These are phyloP conservation scores for Callyntrura guangdongensis DNA, from an alignment of 2,888 invertebrate species.

Conservation along the genomic window DNA sequence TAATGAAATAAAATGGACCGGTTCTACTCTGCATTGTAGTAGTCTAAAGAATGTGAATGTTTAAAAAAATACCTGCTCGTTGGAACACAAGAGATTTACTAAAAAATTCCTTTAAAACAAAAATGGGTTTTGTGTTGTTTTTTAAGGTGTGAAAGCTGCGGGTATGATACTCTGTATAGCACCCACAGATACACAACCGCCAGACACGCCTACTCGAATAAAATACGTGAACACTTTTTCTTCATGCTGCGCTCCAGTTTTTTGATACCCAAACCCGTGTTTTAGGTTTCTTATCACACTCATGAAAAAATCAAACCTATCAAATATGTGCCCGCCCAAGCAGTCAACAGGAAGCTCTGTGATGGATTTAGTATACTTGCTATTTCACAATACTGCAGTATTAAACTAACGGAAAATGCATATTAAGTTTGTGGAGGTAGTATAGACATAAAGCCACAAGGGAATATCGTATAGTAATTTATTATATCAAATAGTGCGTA, in stretches of 20 bases:
- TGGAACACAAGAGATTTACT: too few relatives aligned
- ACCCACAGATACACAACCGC: not conserved
- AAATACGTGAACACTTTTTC: too few relatives aligned
- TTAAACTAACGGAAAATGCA: too few relatives aligned
- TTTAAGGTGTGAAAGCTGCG: slow-evolving; percentile 18
- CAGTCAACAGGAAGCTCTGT: slow-evolving; percentile 66
- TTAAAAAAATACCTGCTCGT: too few relatives aligned
- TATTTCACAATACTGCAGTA: not conserved
- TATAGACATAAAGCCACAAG: not conserved
- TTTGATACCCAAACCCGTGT: not conserved
- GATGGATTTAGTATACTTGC: slow-evolving; percentile 56
- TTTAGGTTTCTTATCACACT: slow-evolving; percentile 9
- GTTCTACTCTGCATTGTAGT: not conserved
- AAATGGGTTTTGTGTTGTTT: not conserved
- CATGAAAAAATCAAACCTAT: slow-evolving; percentile 7
- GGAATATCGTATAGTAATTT: not conserved
- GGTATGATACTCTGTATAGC: not conserved
- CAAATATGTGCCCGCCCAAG: slow-evolving; percentile 60
- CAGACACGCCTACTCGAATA: slow-evolving; percentile 26
- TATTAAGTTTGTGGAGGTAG: not conserved
- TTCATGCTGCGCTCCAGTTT: too few relatives aligned
- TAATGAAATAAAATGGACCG: too few relatives aligned
- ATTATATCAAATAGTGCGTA: not conserved
- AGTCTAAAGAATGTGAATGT: not conserved
- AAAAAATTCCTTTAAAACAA: too few relatives aligned